phyloP scores from a whole-genome alignment of 2,797 vertebrate genomes.

The Otolemur crassicaudatus region DNA sequence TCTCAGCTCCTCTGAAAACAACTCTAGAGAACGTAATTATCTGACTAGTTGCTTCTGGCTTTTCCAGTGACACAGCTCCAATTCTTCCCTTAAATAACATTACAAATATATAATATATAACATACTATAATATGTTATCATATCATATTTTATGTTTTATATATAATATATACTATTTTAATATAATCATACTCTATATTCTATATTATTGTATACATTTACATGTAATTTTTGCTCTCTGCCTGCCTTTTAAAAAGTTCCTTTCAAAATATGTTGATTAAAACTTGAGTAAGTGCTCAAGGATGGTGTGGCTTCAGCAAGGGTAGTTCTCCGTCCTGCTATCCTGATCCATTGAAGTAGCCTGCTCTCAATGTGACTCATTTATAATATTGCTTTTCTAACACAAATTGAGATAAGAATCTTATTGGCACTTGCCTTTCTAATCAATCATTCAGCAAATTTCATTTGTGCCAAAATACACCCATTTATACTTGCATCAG shows the following conservation, averaged over 20 bases:
- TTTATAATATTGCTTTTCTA: conserved; percentile 20
- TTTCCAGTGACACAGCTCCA: background rate
- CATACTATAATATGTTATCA: background rate
- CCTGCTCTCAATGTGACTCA: background rate
- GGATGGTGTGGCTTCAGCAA: background rate
- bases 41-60: background rate
- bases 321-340: background rate
- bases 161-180: background rate
- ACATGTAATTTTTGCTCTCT: background rate
- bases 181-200: background rate
- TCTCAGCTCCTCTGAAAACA: background rate
- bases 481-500: background rate
- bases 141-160: background rate
- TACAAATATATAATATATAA: background rate
- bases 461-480: conserved; percentile 19
- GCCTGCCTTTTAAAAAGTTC: background rate
- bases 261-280: background rate
- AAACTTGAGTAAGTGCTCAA: conserved; percentile 4
- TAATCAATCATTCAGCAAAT: conserved; percentile 28
- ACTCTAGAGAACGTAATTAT: background rate
- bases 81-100: background rate
- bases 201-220: background rate
- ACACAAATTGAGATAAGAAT: background rate
- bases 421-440: background rate
- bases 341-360: background rate